These are phyloP conservation scores for Drosophila albomicans DNA, from an alignment of 1,140 invertebrate species.

Conservation along the genomic window DNA sequence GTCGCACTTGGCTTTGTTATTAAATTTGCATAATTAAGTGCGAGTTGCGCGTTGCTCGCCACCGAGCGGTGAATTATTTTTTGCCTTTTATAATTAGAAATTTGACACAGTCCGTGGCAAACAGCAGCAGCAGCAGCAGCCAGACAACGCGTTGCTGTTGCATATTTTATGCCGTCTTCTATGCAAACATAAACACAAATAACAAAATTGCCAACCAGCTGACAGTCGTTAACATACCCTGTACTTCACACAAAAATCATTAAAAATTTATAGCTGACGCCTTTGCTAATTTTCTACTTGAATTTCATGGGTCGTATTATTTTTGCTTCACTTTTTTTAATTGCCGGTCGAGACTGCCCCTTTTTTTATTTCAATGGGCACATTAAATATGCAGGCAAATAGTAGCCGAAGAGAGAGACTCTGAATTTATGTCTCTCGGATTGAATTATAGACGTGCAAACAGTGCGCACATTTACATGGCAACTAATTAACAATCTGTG, in stretches of 20 bases:
- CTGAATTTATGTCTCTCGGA: background rate
- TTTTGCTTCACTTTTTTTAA: too few relatives aligned
- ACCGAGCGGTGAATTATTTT: slow-evolving; percentile 21
- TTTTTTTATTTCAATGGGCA: too few relatives aligned
- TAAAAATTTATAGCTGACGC: too few relatives aligned
- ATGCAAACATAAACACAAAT: slow-evolving; percentile 6
- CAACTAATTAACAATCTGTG: slow-evolving; percentile 1
- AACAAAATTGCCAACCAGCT: background rate
- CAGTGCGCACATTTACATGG: background rate
- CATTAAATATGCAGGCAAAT: too few relatives aligned
- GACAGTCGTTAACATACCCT: background rate
- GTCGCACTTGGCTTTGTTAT: slow-evolving; percentile 70
- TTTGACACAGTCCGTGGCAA: slow-evolving; percentile 15
- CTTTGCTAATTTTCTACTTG: too few relatives aligned
- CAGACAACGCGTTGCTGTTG: slow-evolving; percentile 24
- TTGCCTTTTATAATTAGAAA: slow-evolving; percentile 47
- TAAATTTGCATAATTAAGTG: slow-evolving; percentile 82
- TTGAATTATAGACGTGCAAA: background rate
- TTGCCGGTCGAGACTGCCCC: too few relatives aligned
- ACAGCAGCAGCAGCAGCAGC: background rate
- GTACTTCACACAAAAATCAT: background rate
- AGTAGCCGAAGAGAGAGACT: too few relatives aligned
- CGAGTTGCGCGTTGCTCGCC: slow-evolving; percentile 26
- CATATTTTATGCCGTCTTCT: slow-evolving; percentile 32
- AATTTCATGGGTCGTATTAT: too few relatives aligned